A percentile compares a stretch with the other conserved stretches of the same genome.
These are phyloP conservation scores for Dexiosoma caninum DNA, from an alignment of 2,888 invertebrate genomes.

Conservation along the genomic window DNA sequence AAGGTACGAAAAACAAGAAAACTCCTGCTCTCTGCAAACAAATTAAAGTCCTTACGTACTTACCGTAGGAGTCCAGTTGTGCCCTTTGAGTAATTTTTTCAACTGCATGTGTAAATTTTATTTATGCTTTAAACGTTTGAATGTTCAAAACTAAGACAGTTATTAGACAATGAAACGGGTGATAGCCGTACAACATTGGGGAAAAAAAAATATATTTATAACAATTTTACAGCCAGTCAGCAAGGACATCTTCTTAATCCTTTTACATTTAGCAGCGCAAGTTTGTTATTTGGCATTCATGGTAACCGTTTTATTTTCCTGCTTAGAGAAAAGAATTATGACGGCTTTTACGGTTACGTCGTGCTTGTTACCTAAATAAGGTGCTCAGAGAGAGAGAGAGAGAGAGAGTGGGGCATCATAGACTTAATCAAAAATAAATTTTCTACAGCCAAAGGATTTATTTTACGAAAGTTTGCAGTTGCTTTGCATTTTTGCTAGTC, in stretches of 20 bases:
- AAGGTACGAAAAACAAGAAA: neutral
- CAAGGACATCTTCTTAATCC: constrained; percentile 56
- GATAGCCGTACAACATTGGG: constrained; percentile 1
- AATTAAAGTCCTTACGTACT: neutral
- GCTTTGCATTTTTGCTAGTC: neutral
- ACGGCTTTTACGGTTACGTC: neutral
- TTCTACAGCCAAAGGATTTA: constrained; percentile 42
- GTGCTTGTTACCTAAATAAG: too few species aligned
- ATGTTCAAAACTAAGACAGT: constrained; percentile 33
- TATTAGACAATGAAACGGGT: constrained; percentile 58
- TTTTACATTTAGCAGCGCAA: neutral
- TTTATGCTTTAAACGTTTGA: constrained; percentile 7
- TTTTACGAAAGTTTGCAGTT: constrained; percentile 46
- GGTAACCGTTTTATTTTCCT: constrained; percentile 1
- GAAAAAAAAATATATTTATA: constrained; percentile 19
- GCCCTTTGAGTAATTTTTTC: neutral
- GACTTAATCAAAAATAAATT: constrained; percentile 63
- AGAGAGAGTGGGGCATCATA: too few species aligned
- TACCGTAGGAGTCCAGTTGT: neutral
- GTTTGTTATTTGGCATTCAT: neutral
- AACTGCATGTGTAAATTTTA: neutral
- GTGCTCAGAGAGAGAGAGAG: too few species aligned
- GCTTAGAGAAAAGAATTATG: neutral
- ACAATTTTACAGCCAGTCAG: neutral
- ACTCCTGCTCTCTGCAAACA: neutral